Base-by-base conservation (phyloP, 2,113 vertebrate genomes). In the Carettochelys insculpta region DNA sequence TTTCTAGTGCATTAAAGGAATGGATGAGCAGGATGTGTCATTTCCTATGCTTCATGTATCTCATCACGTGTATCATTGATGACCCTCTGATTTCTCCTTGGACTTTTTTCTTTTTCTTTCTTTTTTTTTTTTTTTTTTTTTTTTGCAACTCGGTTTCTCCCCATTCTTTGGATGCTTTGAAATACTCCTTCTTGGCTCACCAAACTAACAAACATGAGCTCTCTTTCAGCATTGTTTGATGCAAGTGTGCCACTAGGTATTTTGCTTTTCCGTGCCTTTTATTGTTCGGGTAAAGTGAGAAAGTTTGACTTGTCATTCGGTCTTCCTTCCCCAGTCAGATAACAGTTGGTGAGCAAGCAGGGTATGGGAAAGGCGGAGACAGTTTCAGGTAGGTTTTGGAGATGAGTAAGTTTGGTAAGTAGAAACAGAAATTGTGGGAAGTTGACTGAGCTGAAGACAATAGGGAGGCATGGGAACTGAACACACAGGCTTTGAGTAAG, bases 171-270 rank as follows among this genome's bases (percentile, higher is more conserved):
- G 0, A 0, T 1, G 1, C 83, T 38, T 31, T 1, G 19, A 25
- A 0, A 1, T 0, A 5, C 4, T 20, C 25, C 1, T 1, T 48
- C 24, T 4, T 8, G 13, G 2, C 43, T 78, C 9, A 14, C 48
- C 34, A 27, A 0, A 11, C 2, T 2, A 20, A 6, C 1, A 34
- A 5, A 29, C 0, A 20, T 45, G 2, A 27, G 1, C 83, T 8
- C 20, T 17, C 5, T 0, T 8, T 1, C 52, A 6, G 38, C 22
- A 45, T 3, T 6, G 4, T 1, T 1, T 1, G 1, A 11, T 7
- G 48, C 3, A 79, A 43, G 1, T 1, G 0, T 13, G 0, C 19
- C 1, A 0, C 2, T 7, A 2, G 2, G 1, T 45, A 5, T 1
- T 1, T 43, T 43, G 65, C 24, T 71, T 71, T 71, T 71, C 38